Percentiles rank a stretch among this genome's conserved stretches.
phyloP scores from a whole-genome alignment of 92 coral and sea anemone genomes.

The Parazoanthus darwini region DNA sequence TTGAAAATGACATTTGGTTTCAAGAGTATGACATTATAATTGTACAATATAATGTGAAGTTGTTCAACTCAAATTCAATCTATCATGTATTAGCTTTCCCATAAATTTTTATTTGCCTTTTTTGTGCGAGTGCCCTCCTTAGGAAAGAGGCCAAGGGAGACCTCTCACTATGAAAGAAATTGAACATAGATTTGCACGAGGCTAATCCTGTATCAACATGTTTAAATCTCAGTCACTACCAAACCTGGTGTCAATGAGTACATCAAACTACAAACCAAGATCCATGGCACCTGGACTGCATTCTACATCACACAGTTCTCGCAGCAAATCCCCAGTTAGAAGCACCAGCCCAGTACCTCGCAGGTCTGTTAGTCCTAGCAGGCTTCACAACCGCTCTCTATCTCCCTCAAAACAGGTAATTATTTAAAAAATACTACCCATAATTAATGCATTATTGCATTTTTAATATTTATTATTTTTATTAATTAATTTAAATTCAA shows the following conservation, averaged over 20 bases:
- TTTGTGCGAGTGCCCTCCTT: too few relatives aligned
- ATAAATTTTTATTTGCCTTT: too few relatives aligned
- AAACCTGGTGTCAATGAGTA: conserved; percentile 30
- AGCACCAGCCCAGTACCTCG: conserved; percentile 75
- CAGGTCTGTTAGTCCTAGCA: conserved; percentile 64
- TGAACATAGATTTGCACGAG: not conserved
- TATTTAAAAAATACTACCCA: too few relatives aligned
- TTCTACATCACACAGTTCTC: conserved; percentile 58
- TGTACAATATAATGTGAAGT: too few relatives aligned
- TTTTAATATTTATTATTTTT: too few relatives aligned
- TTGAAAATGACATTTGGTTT: too few relatives aligned
- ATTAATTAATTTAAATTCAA: too few relatives aligned
- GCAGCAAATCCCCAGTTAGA: conserved; percentile 80
- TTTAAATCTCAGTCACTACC: conserved; percentile 28
- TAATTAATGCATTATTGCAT: too few relatives aligned
- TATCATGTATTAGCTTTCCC: too few relatives aligned
- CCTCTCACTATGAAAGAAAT: not conserved
- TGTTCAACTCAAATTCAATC: too few relatives aligned
- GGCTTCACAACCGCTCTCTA: conserved; percentile 66
- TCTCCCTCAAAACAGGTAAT: conserved; percentile 89
- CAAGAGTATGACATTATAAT: too few relatives aligned
- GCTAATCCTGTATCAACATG: not conserved
- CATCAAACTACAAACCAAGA: conserved; percentile 66
- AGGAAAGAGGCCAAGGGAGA: too few relatives aligned
- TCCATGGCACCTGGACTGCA: conserved; percentile 60